Conservation (phyloP, 2,113 vertebrate species). For the Megaceryle torquata region DNA sequence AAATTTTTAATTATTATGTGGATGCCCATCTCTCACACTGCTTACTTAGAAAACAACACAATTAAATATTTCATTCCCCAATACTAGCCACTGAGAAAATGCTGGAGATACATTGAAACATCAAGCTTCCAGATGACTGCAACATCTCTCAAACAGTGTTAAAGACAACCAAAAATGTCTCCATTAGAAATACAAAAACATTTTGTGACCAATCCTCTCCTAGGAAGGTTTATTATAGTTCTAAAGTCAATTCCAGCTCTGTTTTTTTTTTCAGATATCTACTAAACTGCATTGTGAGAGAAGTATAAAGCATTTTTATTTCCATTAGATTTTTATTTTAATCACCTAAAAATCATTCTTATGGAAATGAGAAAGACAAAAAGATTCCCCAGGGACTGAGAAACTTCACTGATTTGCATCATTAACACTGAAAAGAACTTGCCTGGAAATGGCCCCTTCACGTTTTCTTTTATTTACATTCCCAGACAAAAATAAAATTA, state of each 20-base stretch:
- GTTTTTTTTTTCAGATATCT: background rate
- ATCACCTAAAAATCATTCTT: slow-evolving; percentile 65
- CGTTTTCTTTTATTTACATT: slow-evolving; percentile 26
- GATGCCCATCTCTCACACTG: background rate
- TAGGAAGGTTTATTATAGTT: slow-evolving; percentile 16
- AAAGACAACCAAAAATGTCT: slow-evolving; percentile 37
- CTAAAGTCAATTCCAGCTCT: slow-evolving; percentile 6
- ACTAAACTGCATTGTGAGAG: slow-evolving; percentile 38
- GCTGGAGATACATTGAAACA: background rate
- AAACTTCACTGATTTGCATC: slow-evolving; percentile 58
- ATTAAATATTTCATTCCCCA: background rate
- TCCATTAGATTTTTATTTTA: slow-evolving; percentile 67
- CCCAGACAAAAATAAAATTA: slow-evolving; percentile 50
- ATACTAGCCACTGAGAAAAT: background rate
- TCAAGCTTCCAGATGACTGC: background rate
- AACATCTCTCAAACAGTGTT: background rate
- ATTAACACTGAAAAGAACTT: slow-evolving; percentile 56
- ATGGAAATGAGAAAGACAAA: slow-evolving; percentile 71
- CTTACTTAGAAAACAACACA: background rate
- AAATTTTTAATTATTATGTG: background rate
- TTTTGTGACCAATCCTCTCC: slow-evolving; percentile 8
- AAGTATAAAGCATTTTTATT: slow-evolving; percentile 57
- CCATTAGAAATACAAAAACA: slow-evolving; percentile 40
- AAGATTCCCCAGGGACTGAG: slow-evolving; percentile 62
- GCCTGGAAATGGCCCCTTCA: slow-evolving; percentile 37